Conservation (phyloP, 2,113 vertebrate genomes). For the Pygathrix nemaeus region DNA sequence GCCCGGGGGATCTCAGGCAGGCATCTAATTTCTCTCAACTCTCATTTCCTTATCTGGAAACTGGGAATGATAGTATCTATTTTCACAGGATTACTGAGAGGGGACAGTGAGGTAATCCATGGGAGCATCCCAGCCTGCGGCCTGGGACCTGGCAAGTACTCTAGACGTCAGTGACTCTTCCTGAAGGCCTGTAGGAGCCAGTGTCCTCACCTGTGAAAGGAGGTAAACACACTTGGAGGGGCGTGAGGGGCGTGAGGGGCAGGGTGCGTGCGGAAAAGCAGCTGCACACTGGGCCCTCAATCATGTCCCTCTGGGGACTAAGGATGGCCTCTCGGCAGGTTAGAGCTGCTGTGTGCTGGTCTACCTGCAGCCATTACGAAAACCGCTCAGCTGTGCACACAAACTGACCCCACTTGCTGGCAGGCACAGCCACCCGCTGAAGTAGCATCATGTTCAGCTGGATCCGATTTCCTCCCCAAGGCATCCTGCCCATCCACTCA, state of each 20-base stretch:
- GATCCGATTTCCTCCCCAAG: rapidly evolving
- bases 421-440: too few relatives aligned
- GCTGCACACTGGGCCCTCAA: too few relatives aligned
- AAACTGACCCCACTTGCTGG: neutral
- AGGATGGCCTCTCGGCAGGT: too few relatives aligned
- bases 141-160: neutral
- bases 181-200: neutral
- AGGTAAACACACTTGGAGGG: rapidly evolving
- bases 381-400: rapidly evolving
- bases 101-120: neutral
- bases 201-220: too few relatives aligned
- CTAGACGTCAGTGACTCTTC: neutral
- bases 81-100: neutral
- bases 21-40: neutral
- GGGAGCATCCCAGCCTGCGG: neutral
- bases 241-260: too few relatives aligned
- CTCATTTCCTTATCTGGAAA: neutral
- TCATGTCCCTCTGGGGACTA: too few relatives aligned
- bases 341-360: neutral
- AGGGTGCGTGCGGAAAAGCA: neutral
- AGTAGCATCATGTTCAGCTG: neutral
- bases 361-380: neutral
- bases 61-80: neutral
- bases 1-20: rapidly evolving
- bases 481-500: slow-evolving; percentile 64